Evolutionary conservation across 2,113 vertebrate species (phyloP), one percentile per base, ranked within the genome.

Genomic region (Sturnira hondurensis): DNA sequence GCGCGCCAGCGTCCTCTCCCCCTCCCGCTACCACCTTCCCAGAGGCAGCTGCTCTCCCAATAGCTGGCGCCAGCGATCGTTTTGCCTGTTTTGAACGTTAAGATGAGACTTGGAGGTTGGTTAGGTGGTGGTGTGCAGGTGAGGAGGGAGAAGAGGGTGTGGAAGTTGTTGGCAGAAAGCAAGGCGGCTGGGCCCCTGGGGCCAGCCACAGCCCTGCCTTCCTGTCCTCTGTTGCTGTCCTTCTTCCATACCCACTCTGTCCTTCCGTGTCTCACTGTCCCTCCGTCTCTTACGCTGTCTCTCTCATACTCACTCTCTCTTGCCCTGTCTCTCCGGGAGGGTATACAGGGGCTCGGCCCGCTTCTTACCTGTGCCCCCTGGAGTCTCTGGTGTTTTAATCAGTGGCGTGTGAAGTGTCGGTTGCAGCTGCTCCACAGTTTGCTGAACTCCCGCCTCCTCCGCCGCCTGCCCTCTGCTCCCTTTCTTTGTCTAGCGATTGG

Each of bases 1-100:
- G 33, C 10, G 7, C 5, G 33, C 24, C 15, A 17, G 0, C 0
- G 11, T 16, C 89, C 24, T 0, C 14, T 4, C 26, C 15, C 26
- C 3, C 13, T 45, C 1, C 70, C 13, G 15, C 87, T 14, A 19
- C 20, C 13, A 4, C 45, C 54, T 3, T 17, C 71, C 31, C 5
- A 0, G 7, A 43, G 54, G 22, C 54, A 74, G 68, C 45, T 7
- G 0, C 71, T 4, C 28, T 36, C 56, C 26, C 12, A 9, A 3
- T 47, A 11, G 56, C 71, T 19, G 2, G 24, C 77, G 3, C 52
- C 54, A 20, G 31, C 20, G 70, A n/a, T 16, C 24, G 22, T 17
- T 33, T 7, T 63, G 43, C 54, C 81, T 41, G 1, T 65, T 41
- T 54, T 26, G 52, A 43, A 36, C 2, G 0, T 12, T 5, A 10